Evolutionary conservation across 2,888 invertebrate species (phyloP).

Genomic region (Catocala fraxini): DNA sequence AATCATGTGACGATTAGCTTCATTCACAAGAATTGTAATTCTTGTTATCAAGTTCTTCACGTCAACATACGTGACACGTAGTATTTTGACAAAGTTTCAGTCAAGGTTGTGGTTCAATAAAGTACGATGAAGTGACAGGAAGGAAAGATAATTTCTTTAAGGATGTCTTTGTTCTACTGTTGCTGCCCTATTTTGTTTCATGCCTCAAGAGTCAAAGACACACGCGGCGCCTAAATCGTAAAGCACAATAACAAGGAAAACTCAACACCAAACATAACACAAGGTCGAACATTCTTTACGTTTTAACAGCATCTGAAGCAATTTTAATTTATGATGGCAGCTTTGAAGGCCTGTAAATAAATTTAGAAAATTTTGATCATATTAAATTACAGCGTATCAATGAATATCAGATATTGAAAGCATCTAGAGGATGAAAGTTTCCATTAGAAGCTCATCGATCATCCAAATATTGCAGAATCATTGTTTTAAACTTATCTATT

Average conservation of each 20-base stretch:
- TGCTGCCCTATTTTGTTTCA: too few relatives aligned
- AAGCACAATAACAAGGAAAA: conserved; percentile 12
- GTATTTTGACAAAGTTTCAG: too few relatives aligned
- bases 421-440: conserved; percentile 36
- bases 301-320: background rate
- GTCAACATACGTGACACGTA: too few relatives aligned
- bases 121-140: too few relatives aligned
- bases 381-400: conserved; percentile 25
- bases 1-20: too few relatives aligned
- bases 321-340: background rate
- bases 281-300: conserved; percentile 7
- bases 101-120: too few relatives aligned
- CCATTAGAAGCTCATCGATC: conserved; percentile 56
- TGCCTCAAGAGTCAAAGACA: background rate
- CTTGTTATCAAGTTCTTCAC: too few relatives aligned
- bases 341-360: conserved; percentile 6
- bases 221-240: background rate
- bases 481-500: conserved; percentile 60
- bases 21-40: too few relatives aligned
- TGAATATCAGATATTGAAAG: conserved; percentile 19
- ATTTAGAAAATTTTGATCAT: conserved; percentile 5
- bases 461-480: conserved; percentile 59
- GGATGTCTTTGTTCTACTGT: too few relatives aligned
- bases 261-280: background rate
- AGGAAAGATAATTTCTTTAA: too few relatives aligned